phyloP scores from a whole-genome alignment of 2,113 vertebrate species.

The Vombatus ursinus region DNA sequence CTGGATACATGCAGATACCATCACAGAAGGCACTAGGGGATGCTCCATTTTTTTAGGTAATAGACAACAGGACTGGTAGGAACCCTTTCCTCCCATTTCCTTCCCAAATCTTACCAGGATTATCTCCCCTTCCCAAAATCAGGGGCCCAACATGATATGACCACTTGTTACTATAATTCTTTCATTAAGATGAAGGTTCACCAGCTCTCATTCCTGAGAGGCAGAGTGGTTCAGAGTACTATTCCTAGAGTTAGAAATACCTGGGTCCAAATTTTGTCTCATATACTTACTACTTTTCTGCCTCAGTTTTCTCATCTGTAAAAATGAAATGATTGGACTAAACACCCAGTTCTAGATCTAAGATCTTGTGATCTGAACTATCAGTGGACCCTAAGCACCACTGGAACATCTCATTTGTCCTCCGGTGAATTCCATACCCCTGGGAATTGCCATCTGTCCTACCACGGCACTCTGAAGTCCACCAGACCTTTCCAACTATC shows the following conservation, averaged over 20 bases:
- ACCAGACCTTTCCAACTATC: background rate
- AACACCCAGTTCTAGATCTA: background rate
- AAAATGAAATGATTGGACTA: background rate
- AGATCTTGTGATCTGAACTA: background rate
- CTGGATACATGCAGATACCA: background rate
- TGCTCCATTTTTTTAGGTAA: background rate
- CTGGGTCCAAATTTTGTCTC: background rate
- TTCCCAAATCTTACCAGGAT: background rate
- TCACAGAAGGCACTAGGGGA: background rate
- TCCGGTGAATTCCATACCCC: background rate
- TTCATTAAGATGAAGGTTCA: background rate
- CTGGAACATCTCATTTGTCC: background rate
- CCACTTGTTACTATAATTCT: background rate
- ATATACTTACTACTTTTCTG: background rate
- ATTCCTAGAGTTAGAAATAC: background rate
- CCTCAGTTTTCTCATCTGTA: background rate
- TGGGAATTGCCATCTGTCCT: background rate
- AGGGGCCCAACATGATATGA: background rate
- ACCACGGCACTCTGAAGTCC: background rate
- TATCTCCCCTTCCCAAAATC: background rate
- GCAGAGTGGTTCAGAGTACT: background rate
- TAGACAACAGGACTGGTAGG: background rate
- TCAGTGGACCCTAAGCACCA: background rate
- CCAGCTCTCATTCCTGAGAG: background rate
- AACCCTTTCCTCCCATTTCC: background rate